Base-by-base conservation (phyloP, 2,797 vertebrate species). In the Sebastes jordani region DNA sequence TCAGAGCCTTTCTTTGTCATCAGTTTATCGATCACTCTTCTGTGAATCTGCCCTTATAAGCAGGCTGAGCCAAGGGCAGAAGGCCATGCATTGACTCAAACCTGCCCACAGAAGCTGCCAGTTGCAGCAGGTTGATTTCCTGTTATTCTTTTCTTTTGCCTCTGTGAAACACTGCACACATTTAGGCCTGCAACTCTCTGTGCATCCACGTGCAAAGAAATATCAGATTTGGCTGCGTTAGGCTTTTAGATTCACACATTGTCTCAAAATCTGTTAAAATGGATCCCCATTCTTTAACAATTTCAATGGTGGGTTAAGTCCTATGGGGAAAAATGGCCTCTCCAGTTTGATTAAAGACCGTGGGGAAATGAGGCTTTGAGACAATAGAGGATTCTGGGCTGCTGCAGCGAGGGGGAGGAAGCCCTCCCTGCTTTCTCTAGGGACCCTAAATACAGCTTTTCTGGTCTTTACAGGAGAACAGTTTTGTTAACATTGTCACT, bases 41-140 rank as follows among this genome's bases (percentile, higher is more conserved):
- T 86, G 63, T 11, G 11, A 73, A 76, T 81, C 29, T 74, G 42
- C 71, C 22, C 16, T 74, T 32, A 42, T 70, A 83, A 78, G 75
- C 66, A 55, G 55, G 38, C 66, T 20, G 65, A 82, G 74, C 20
- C 64, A 27, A 78, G 88, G 75, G 73, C 59, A 72, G 70, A 68
- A 74, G 72, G 61, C 73, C 29, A 13, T 52, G 54, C 66, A 78
- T 72, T 70, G 76, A 86, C 76, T 84, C 64, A 81, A 61, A 83
- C 63, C 22, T 84, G 62, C 74, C 88, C 75, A 79, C 87, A 86
- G 76, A 63, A 9, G 59, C 86, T 87, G 81, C 81, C 81, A 82
- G 76, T 73, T 78, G 68, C 82, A 82, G 85, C 72, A 78, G 80
- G 66, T 86, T 75, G 71, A 88, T 83, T 91, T 95, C 89, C 91